Base-by-base conservation (phyloP, 2,888 invertebrate genomes). In the Notodonta dromedarius region DNA sequence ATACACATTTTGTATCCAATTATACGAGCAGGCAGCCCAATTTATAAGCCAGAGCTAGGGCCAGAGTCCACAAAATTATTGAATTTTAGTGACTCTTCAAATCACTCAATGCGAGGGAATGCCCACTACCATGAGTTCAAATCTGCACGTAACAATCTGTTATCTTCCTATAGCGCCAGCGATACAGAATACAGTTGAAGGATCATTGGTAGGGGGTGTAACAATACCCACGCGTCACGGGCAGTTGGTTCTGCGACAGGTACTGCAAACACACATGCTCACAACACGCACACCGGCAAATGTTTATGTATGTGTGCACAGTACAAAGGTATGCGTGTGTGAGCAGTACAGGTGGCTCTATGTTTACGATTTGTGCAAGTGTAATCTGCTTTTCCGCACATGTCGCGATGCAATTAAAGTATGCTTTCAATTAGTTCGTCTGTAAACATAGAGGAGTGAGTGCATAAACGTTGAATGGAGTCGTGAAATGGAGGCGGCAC, bases 211-310 rank as follows among this genome's bases (percentile, higher is more conserved):
- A 80, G 72, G 78, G 84, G 81, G 76, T 74, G 77, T 76, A 79
- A 89, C 86, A 88, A 86, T 88, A 79, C 76, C 73, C 77, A 72
- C 79, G 73, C 79, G 87, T 81, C 78, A 87, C 75, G 90, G 85
- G 89, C 86, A 78, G 89, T 80, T 85, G 90, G 79, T 74, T 84
- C 66, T 24, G 1, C 69, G 77, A 78, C 86, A 86, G 84, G 85
- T 84, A 84, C 66, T 58, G 63, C 66, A 66, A 64, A 69, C 79
- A 74, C 80, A 77, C 77, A 79, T 66, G 42, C 14, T 39, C 46
- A 51, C 39, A 55, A 7, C 16, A 58, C 56, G 44, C 62, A 73
- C 70, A 63, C 70, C 63, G 32, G 53, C 57, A 61, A 64, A 64
- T 69, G 57, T 24, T 24, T 2, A 24, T 24, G 57, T 46, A 62